These are phyloP conservation scores for Selene dorsalis DNA, from an alignment of 2,797 vertebrate genomes.

Conservation along the genomic window DNA sequence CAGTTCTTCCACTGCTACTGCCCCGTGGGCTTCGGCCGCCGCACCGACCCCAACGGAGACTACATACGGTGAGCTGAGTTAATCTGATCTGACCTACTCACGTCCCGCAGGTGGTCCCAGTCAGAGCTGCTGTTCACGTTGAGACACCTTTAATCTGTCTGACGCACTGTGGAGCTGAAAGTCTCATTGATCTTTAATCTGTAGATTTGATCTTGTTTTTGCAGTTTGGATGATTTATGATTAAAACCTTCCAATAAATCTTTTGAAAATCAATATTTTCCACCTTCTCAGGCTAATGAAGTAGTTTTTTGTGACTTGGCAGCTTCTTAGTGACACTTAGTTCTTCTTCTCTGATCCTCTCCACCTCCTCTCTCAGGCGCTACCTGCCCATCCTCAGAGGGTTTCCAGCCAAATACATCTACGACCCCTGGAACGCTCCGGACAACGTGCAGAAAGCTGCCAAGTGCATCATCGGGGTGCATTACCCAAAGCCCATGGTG, in stretches of 20 bases:
- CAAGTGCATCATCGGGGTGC: constrained; percentile 93
- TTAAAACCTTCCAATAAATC: not conserved
- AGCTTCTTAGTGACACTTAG: no score
- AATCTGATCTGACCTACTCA: no score
- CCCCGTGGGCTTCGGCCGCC: constrained; percentile 95
- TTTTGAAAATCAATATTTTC: not conserved
- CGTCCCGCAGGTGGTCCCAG: not conserved
- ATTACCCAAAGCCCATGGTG: constrained; percentile 98
- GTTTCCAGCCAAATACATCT: constrained; percentile 97
- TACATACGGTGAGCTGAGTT: constrained; percentile 89
- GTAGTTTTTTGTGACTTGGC: no score
- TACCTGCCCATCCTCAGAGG: constrained; percentile 95
- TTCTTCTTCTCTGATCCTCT: constrained; percentile 1
- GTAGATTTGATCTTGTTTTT: not conserved
- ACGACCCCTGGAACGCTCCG: constrained; percentile 97
- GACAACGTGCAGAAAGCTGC: constrained; percentile 94
- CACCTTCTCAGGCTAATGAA: not conserved
- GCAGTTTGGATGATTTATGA: not conserved
- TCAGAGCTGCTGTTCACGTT: not conserved
- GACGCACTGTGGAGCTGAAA: not conserved
- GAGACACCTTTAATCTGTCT: not conserved
- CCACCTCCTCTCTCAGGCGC: constrained; percentile 79
- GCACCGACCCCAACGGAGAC: constrained; percentile 97
- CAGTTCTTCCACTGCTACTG: constrained; percentile 99
- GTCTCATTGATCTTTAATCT: not conserved